phyloP scores from a whole-genome alignment of 2,113 vertebrate species.

The Cololabis saira region DNA sequence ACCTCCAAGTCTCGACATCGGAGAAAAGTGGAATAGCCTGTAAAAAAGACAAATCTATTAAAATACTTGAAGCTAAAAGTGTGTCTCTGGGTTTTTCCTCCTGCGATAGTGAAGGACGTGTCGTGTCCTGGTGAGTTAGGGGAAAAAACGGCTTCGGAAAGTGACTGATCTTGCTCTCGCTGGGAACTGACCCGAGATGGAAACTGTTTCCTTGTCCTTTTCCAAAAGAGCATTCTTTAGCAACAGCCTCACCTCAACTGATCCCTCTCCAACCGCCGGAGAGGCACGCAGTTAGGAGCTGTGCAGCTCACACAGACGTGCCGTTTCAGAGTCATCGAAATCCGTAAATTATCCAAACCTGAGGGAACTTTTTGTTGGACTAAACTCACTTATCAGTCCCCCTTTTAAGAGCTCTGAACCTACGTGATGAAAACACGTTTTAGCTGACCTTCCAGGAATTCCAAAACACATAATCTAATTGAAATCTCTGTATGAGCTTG shows the following conservation, averaged over 20 bases:
- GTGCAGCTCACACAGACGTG: background rate
- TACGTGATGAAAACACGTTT: constrained; percentile 2
- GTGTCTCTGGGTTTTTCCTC: background rate
- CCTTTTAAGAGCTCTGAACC: background rate
- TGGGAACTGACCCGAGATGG: constrained; percentile 44
- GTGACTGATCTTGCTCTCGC: constrained; percentile 13
- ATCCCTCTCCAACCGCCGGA: constrained; percentile 46
- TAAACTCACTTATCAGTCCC: background rate
- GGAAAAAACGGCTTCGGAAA: constrained; percentile 1
- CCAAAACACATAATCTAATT: constrained; percentile 24
- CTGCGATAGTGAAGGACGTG: background rate
- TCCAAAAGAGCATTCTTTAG: constrained; percentile 64
- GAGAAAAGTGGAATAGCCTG: too few species aligned
- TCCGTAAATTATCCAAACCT: background rate
- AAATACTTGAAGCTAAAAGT: background rate
- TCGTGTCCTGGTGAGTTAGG: background rate
- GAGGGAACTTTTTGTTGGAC: background rate
- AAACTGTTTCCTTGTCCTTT: constrained; percentile 48
- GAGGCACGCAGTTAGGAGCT: constrained; percentile 21
- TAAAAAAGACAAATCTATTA: too few species aligned
- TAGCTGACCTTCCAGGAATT: constrained; percentile 19
- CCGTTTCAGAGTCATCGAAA: background rate
- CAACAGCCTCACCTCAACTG: constrained; percentile 47
- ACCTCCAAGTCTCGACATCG: too few species aligned
- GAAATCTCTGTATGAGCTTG: constrained; percentile 19